Evolutionary conservation across 2,797 vertebrate genomes (phyloP), one percentile per base, ranked within the genome.

Genomic region (Dendrocincla tyrannina): DNA sequence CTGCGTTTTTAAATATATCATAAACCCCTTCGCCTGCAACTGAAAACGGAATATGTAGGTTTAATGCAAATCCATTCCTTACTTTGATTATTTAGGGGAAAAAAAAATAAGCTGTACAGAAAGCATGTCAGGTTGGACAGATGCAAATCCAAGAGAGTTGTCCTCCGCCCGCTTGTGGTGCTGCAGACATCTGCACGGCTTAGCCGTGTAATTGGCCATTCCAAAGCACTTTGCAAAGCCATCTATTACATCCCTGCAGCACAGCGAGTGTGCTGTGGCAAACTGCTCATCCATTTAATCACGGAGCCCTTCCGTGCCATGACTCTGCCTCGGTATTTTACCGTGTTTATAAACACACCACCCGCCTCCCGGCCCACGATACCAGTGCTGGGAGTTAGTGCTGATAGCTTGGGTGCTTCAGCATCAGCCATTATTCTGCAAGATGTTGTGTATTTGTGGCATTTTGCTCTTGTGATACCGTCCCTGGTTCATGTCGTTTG

Each of bases 191-290:
- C 81, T 82, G 74, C 35, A 64, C 22, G 56, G 80, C 75, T 91
- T 63, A 62, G 50, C 46, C 3, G 8, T 41, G 69, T 74, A 89
- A 90, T 81, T 74, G 85, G 69, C 84, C 56, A 0, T 50, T 89
- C 78, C 89, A 13, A n/a, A 91, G 86, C 94, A 9, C 91, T 96
- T 53, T 87, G 68, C 87, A 80, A 62, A 89, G 49, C 87, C 87
- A 80, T 96, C 75, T 4, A 47, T 93, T 44, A 37, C 13, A 39
- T 7, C 77, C 69, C 77, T 44, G 89, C 88, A 67, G 77, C 91
- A 60, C 67, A 8, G 24, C 0, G 11, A 19, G 33, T 10, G 53
- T 12, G 15, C 85, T 30, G 27, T 35, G 89, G 73, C 78, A 59
- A 52, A 59, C 3, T 52, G 87, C 39, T 92, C 78, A 16, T 22